Conservation (phyloP, 2,888 invertebrate species). For the Nasonovia ribisnigri region DNA sequence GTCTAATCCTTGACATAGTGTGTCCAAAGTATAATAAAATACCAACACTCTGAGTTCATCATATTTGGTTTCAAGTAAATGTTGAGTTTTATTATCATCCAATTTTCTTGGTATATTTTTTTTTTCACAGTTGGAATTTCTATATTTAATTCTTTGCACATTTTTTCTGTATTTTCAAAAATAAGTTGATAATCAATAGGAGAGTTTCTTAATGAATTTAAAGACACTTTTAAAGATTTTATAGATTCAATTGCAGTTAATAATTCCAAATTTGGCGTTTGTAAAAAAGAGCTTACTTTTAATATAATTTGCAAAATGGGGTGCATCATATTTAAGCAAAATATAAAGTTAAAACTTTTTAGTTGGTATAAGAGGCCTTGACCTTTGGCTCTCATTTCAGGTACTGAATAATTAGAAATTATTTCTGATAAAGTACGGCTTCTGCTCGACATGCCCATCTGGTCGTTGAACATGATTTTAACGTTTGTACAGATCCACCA, state of each 20-base stretch:
- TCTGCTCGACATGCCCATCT: conserved; percentile 37
- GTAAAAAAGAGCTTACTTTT: conserved; percentile 30
- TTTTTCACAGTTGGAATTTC: background rate
- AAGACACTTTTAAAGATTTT: background rate
- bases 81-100: background rate
- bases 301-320: conserved; percentile 16
- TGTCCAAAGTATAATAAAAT: conserved; percentile 20
- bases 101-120: background rate
- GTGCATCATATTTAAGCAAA: conserved; percentile 27
- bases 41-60: conserved; percentile 14
- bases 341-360: conserved; percentile 18
- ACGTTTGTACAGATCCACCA: conserved; percentile 27
- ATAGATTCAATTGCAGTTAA: background rate
- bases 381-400: conserved; percentile 10
- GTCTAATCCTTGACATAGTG: conserved; percentile 23
- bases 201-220: background rate
- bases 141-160: background rate
- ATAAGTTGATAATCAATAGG: background rate
- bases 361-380: background rate
- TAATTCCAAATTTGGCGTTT: background rate
- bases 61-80: conserved; percentile 3
- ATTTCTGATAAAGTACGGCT: background rate
- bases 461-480: conserved; percentile 26
- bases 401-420: background rate
- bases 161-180: conserved; percentile 9